Percentiles rank a stretch among this genome's conserved stretches.
phyloP scores from a whole-genome alignment of 2,797 vertebrate genomes.

The Tympanoctomys barrerae region DNA sequence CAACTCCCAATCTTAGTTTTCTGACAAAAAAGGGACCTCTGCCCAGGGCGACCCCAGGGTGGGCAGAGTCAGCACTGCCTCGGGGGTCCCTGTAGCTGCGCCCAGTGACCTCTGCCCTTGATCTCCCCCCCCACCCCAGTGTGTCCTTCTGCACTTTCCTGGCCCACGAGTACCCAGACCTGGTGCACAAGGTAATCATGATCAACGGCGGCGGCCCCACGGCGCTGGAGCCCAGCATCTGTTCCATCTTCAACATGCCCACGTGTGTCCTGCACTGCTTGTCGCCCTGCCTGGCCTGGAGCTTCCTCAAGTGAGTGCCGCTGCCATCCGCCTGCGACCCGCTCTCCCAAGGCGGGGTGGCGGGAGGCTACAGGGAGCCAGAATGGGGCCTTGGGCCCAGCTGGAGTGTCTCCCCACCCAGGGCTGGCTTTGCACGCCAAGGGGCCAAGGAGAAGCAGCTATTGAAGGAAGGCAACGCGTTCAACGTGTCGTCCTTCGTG shows the following conservation, averaged over 20 bases:
- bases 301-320: slow-evolving; percentile 96
- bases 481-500: slow-evolving; percentile 98
- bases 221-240: slow-evolving; percentile 97
- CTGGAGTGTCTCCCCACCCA: slow-evolving; percentile 65
- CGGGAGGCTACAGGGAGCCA: background rate
- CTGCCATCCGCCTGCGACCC: background rate
- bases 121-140: slow-evolving; percentile 80
- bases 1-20: background rate
- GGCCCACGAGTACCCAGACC: slow-evolving; percentile 97
- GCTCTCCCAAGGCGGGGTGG: background rate
- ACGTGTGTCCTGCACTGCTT: slow-evolving; percentile 97
- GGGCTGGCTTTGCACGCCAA: slow-evolving; percentile 97
- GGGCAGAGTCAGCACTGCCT: background rate
- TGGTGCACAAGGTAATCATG: slow-evolving; percentile 99
- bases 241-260: slow-evolving; percentile 98
- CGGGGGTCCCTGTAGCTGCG: background rate
- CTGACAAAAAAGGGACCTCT: background rate
- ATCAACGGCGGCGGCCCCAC: slow-evolving; percentile 98
- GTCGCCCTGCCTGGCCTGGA: slow-evolving; percentile 98
- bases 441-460: slow-evolving; percentile 99
- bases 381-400: background rate
- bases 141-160: slow-evolving; percentile 99
- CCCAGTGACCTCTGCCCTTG: background rate
- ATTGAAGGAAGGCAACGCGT: slow-evolving; percentile 96
- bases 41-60: background rate